Conservation (phyloP, 2,797 vertebrate species). For the Anabacerthia variegaticeps region DNA sequence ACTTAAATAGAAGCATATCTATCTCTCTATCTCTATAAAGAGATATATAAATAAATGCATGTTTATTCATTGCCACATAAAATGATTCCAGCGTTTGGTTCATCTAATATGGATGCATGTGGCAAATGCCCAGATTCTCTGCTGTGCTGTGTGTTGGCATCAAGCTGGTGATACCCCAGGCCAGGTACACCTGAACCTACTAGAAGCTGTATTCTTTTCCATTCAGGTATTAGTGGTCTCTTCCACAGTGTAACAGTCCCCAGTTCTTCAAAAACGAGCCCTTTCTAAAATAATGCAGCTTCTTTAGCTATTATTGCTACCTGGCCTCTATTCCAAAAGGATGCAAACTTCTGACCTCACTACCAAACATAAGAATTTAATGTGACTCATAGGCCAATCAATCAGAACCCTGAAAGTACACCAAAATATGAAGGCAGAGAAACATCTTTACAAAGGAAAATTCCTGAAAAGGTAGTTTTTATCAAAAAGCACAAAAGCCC, state of each 20-base stretch:
- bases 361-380: background rate
- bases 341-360: background rate
- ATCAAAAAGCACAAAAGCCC: background rate
- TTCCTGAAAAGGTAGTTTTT: background rate
- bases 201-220: background rate
- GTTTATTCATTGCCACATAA: background rate
- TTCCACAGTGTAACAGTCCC: background rate
- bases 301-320: background rate
- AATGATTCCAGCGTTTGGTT: background rate
- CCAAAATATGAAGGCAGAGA: background rate
- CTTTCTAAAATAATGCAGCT: background rate
- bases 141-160: background rate
- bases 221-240: background rate
- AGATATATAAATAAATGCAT: background rate
- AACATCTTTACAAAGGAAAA: background rate
- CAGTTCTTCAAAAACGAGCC: background rate
- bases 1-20: background rate
- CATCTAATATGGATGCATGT: background rate
- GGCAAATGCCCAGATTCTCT: background rate
- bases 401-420: background rate
- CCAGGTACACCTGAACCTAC: background rate
- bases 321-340: background rate
- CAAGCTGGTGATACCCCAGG: background rate
- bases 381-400: background rate
- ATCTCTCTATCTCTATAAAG: background rate